phyloP scores from a whole-genome alignment of 1,140 invertebrate species.

The Drepana arcuata region DNA sequence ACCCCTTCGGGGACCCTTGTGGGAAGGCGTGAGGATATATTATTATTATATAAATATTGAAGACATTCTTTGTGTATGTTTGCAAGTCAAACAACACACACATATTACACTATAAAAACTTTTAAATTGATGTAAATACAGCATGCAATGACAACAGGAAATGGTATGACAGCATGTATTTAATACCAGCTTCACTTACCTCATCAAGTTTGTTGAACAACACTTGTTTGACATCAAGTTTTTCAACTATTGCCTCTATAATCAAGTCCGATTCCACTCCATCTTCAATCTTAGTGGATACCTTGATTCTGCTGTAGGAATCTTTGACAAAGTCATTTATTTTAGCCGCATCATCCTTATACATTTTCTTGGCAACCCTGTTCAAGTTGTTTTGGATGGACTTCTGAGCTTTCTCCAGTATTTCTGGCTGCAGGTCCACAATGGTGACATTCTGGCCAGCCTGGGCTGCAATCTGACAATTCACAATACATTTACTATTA shows the following conservation, averaged over 20 bases:
- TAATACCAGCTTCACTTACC: too few species aligned
- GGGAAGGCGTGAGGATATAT: too few species aligned
- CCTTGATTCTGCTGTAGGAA: slow-evolving; percentile 73
- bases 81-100: too few species aligned
- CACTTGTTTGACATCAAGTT: slow-evolving; percentile 83
- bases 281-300: slow-evolving; percentile 55
- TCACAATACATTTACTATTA: too few species aligned
- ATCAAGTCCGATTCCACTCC: slow-evolving; percentile 78
- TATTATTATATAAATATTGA: slow-evolving; percentile 3
- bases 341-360: slow-evolving; percentile 76
- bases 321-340: slow-evolving; percentile 77
- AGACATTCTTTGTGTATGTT: too few species aligned
- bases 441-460: slow-evolving; percentile 83
- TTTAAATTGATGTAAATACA: too few species aligned
- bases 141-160: too few species aligned
- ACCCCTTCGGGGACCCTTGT: too few species aligned
- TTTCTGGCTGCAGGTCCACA: slow-evolving; percentile 80
- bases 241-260: slow-evolving; percentile 90
- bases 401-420: slow-evolving; percentile 79
- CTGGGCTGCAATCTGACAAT: slow-evolving; percentile 86
- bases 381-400: slow-evolving; percentile 79
- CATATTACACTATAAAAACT: too few species aligned
- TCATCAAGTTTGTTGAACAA: slow-evolving; percentile 79
- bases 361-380: slow-evolving; percentile 84
- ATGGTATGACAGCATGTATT: too few species aligned